Base-by-base conservation (phyloP, 2,888 invertebrate genomes). In the Argyresthia goedartella region DNA sequence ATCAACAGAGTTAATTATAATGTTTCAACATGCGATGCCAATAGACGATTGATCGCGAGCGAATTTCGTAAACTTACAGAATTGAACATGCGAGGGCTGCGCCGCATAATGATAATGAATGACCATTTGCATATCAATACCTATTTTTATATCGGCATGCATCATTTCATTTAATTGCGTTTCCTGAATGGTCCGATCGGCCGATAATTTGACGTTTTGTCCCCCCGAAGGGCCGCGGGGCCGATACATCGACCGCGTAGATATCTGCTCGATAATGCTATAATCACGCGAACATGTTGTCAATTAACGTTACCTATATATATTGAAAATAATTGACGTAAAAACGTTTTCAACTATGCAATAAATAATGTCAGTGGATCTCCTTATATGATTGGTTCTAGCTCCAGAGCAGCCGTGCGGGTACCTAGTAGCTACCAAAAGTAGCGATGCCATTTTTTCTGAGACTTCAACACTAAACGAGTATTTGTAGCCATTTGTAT, bases 121-220 rank as follows among this genome's bases (percentile, higher is more conserved):
- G 61, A 71, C 76, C 46, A 51, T 85, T 85, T 81, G 75, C 85
- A 86, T 86, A 81, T 84, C 78, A 84, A 84, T 86, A 72, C 72
- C 68, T 76, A 72, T 78, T 82, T 81, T 80, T 79, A 79, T 81
- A 80, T 79, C 73, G 82, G 76, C 82, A 85, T 73, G 85, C 81
- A 79, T 80, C 84, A 81, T 81, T 85, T 73, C 70, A 73, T 81
- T 76, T 84, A 78, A 82, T 81, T 81, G 74, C 76, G 77, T 78
- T 81, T 80, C 80, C 81, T 77, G 70, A 72, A 73, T 71, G 65
- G 60, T 54, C 58, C 59, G 62, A 60, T 63, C 65, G 59, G 59
- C 59, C 61, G 66, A 67, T 73, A 71, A 64, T 62, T 59, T 63
- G 55, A 61, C 64, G 62, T 65, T 65, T 62, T 53, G 59, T 57